Evolutionary conservation across 1,140 invertebrate species (phyloP).

Genomic region (Matsumurasca onukii): DNA sequence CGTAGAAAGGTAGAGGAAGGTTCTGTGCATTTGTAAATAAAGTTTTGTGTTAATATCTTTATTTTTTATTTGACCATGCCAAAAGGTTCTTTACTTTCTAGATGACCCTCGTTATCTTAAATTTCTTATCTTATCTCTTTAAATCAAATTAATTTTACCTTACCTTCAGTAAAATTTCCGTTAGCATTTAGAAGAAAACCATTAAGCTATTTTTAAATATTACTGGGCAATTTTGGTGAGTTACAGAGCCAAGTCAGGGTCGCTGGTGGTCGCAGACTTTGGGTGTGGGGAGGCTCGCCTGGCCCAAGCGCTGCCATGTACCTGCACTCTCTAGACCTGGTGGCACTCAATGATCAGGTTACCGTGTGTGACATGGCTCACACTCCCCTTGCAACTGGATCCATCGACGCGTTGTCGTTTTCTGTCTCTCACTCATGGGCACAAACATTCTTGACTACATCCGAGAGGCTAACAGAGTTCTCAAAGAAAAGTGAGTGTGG

Average conservation of each 20-base stretch:
- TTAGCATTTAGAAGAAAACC: too few relatives aligned
- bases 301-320: constrained; percentile 62
- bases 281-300: constrained; percentile 94
- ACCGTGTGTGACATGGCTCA: constrained; percentile 89
- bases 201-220: too few relatives aligned
- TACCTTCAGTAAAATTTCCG: too few relatives aligned
- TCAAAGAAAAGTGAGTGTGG: constrained; percentile 75
- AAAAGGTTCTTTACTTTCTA: too few relatives aligned
- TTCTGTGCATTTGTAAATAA: too few relatives aligned
- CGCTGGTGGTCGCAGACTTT: constrained; percentile 81
- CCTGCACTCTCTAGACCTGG: constrained; percentile 93
- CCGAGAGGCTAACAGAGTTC: constrained; percentile 87
- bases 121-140: too few relatives aligned
- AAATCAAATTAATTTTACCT: too few relatives aligned
- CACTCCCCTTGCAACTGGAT: constrained; percentile 69
- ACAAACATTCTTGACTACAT: constrained; percentile 88
- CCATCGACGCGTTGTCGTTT: constrained; percentile 86
- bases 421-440: constrained; percentile 96
- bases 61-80: too few relatives aligned
- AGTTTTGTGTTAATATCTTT: too few relatives aligned
- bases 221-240: too few relatives aligned
- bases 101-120: too few relatives aligned
- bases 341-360: constrained; percentile 74
- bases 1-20: too few relatives aligned
- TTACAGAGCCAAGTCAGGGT: constrained; percentile 37